Evolutionary conservation across 2,113 vertebrate genomes (phyloP).

Genomic region (Andinoacara biseriatus): DNA sequence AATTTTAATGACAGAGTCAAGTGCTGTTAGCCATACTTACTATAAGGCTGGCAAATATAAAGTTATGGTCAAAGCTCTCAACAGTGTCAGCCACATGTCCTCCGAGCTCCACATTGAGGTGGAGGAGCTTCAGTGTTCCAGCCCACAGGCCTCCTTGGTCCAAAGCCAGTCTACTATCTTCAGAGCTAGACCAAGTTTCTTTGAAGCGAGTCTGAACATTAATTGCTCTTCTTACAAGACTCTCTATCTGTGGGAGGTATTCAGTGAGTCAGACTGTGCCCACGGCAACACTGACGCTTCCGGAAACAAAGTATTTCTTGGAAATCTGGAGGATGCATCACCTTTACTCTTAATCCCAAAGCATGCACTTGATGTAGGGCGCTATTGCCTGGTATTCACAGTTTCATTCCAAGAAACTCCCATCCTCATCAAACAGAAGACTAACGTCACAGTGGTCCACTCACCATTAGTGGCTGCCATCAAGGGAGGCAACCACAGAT

Average conservation of each 20-base stretch:
- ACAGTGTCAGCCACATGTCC: conserved; percentile 72
- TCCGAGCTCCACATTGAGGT: conserved; percentile 61
- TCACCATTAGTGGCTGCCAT: conserved; percentile 77
- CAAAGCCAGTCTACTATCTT: conserved; percentile 61
- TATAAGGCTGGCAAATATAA: conserved; percentile 56
- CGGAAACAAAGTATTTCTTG: conserved; percentile 28
- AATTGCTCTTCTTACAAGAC: conserved; percentile 79
- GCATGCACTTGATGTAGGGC: conserved; percentile 67
- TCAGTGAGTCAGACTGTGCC: conserved; percentile 47
- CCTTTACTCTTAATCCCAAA: conserved; percentile 75
- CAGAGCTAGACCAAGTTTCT: conserved; percentile 71
- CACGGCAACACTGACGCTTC: not conserved
- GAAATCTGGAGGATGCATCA: conserved; percentile 34
- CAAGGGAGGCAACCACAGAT: conserved; percentile 76
- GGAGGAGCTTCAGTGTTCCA: conserved; percentile 67
- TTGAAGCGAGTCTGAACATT: conserved; percentile 78
- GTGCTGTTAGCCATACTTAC: conserved; percentile 66
- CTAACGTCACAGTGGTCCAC: conserved; percentile 67
- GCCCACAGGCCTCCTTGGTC: conserved; percentile 64
- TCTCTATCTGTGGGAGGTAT: conserved; percentile 78
- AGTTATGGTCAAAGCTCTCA: conserved; percentile 70
- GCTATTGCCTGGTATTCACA: conserved; percentile 78
- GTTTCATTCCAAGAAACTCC: conserved; percentile 74
- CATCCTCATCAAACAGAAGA: conserved; percentile 48
- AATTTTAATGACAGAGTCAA: conserved; percentile 25